Evolutionary conservation across 2,797 vertebrate species (phyloP), one percentile per base, ranked within the genome.

Genomic region (Coreius guichenoti): DNA sequence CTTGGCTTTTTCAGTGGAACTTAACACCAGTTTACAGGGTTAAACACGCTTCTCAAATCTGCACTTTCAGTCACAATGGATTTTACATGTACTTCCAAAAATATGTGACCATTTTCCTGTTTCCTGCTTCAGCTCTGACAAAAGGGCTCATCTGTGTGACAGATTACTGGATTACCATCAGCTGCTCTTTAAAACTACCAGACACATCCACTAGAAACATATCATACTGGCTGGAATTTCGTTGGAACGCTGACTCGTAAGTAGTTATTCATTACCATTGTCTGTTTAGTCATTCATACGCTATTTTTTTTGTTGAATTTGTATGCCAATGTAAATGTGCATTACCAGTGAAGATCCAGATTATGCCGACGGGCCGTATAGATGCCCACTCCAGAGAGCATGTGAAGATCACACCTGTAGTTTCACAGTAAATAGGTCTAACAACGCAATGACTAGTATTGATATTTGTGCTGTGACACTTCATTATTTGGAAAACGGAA

Each of bases 131-230:
- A 91, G 90, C 21, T 69, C 16, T 7, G 88, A 87, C 8, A 49
- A 63, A 54, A 61, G 78, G 8, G 23, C 5, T 68, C 51, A 63
- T 11, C 4, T 95, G 94, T 87, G 56, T 88, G 54, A 91, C 23
- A 3, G 80, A 89, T 80, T 95, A 91, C 16, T 13, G 12, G 73
- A 0, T 23, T 0, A 88, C 43, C 1, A 21, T 95, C 51, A 84
- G n/a, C 1, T 95, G 94, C 84, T 45, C 65, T 45, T 56, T 93
- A 45, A 91, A 89, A 54, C 79, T 90, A 86, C 83, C 63, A n/a
- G 77, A 6, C n/a, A 29, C 86, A 58, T n/a, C 70, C 0, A 1
- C 12, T 11, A 74, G 36, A 73, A 84, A 87, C 43, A 75, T 0
- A 13, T 84, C 14, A 58, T 89, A 90, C 89, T 87, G 29, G 39